Base-by-base conservation (phyloP, 1,140 invertebrate genomes). In the Tribolium madens region DNA sequence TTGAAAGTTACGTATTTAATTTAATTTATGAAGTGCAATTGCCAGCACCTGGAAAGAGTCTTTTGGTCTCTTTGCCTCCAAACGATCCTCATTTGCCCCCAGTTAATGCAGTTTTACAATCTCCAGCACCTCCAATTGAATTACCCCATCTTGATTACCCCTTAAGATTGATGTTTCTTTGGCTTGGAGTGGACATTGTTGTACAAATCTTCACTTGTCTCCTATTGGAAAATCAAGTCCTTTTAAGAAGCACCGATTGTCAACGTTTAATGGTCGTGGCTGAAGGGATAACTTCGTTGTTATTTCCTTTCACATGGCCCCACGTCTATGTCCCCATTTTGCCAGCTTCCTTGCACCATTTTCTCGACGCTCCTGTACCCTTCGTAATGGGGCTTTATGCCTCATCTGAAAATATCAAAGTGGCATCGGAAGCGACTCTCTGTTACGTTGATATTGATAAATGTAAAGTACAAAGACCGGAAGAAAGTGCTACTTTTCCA, bases 311-410 rank as follows among this genome's bases (percentile, higher is more conserved):
- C 85, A 88, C 92, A 3, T 99, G 98, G 98, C 96, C 97, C 70
- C 97, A 99, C 86, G 97, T 99, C 0, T 99, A 99, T 87, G 98
- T 99, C 17, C 98, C 98, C 3, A 99, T 99, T 83, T 88, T 99
- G 77, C 98, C 98, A 1, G 93, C 96, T 14, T 96, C 96, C 12
- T 88, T 99, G 52, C 93, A 96, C 81, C 97, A 99, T 84, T 99
- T 99, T 87, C 89, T 99, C 9, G 98, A 99, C 88, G 98, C 98
- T 7, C 98, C 98, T 0, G 98, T 99, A 21, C 98, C 98, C 12
- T 99, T 98, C 86, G 93, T 99, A 71, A 99, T 99, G 98, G 98
- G 98, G 76, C 84, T 89, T 3, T 86, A 89, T 81, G 86, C 87
- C 0, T 87, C 88, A 15, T 86, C 86, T 73, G 87, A 86, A 75